phyloP scores from a whole-genome alignment of 2,888 invertebrate genomes.

The Unio pictorum region DNA sequence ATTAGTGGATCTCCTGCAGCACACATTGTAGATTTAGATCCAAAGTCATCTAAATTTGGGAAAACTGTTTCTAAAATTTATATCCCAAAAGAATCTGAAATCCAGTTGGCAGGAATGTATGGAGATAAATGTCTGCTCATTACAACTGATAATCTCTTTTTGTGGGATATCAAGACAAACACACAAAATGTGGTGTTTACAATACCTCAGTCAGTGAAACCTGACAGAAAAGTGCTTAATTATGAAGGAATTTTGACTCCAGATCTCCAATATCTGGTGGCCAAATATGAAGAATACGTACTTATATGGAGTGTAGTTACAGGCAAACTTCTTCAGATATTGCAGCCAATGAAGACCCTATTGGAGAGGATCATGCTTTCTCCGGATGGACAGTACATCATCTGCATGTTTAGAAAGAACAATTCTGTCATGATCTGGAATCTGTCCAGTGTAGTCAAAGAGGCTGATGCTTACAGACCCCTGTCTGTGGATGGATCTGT shows the following conservation, averaged over 20 bases:
- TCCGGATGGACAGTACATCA: slow-evolving; percentile 26
- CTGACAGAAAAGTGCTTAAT: slow-evolving; percentile 30
- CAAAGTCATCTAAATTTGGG: slow-evolving; percentile 23
- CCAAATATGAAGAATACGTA: slow-evolving; percentile 37
- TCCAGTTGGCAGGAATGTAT: slow-evolving; percentile 19
- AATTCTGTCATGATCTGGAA: slow-evolving; percentile 40
- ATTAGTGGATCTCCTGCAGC: slow-evolving; percentile 19
- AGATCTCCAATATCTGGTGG: slow-evolving; percentile 30
- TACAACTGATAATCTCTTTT: slow-evolving; percentile 29
- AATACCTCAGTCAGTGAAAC: slow-evolving; percentile 31
- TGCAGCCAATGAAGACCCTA: slow-evolving; percentile 32
- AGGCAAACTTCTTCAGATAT: slow-evolving; percentile 22
- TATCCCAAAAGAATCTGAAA: slow-evolving; percentile 9
- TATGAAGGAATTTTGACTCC: slow-evolving; percentile 30
- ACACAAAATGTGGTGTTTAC: slow-evolving; percentile 22
- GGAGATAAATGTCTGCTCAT: slow-evolving; percentile 26
- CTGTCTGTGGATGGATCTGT: slow-evolving; percentile 35
- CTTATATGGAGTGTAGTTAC: slow-evolving; percentile 31
- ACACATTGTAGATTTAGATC: slow-evolving; percentile 23
- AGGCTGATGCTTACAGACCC: slow-evolving; percentile 27
- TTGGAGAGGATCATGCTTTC: slow-evolving; percentile 21
- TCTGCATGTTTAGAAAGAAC: slow-evolving; percentile 31
- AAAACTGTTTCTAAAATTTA: slow-evolving; percentile 15
- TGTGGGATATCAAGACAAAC: slow-evolving; percentile 32
- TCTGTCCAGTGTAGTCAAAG: slow-evolving; percentile 19